A percentile compares a stretch with the other conserved stretches of the same genome.
phyloP scores from a whole-genome alignment of 2,113 vertebrate genomes.

The Trachemys scripta region DNA sequence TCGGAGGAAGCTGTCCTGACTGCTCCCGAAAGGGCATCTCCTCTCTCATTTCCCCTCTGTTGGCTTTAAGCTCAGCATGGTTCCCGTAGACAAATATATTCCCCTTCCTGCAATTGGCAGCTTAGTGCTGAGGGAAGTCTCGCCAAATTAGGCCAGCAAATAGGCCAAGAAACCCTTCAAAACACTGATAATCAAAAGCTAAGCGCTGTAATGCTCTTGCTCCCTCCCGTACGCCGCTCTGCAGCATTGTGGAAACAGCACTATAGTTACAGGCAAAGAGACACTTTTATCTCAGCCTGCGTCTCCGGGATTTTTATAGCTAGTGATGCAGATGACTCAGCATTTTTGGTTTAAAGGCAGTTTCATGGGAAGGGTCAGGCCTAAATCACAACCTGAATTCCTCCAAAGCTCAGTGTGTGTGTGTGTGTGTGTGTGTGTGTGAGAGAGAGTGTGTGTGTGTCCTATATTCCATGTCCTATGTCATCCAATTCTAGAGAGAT shows the following conservation, averaged over 20 bases:
- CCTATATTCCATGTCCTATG: not conserved
- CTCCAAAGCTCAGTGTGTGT: not conserved
- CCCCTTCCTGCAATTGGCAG: not conserved
- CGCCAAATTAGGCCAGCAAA: conserved; percentile 53
- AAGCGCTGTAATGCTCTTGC: not conserved
- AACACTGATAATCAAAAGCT: conserved; percentile 51
- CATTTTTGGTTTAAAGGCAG: not conserved
- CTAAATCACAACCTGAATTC: not conserved
- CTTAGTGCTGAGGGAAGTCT: conserved; percentile 43
- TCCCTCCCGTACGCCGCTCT: not conserved
- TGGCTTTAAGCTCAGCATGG: conserved; percentile 2
- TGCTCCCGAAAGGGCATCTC: not conserved
- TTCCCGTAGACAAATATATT: conserved; percentile 18
- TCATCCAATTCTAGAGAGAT: not conserved
- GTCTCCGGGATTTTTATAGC: not conserved
- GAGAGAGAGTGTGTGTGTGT: too few relatives aligned
- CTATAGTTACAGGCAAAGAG: accelerated
- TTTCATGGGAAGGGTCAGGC: not conserved
- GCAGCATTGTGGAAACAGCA: not conserved
- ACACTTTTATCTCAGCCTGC: not conserved
- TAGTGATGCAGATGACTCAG: not conserved
- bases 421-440: not conserved
- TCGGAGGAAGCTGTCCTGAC: conserved; percentile 19
- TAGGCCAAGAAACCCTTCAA: conserved; percentile 62
- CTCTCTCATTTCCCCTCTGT: not conserved